Conservation (phyloP, 2,797 vertebrate genomes). For the Catostomus latipinnis region DNA sequence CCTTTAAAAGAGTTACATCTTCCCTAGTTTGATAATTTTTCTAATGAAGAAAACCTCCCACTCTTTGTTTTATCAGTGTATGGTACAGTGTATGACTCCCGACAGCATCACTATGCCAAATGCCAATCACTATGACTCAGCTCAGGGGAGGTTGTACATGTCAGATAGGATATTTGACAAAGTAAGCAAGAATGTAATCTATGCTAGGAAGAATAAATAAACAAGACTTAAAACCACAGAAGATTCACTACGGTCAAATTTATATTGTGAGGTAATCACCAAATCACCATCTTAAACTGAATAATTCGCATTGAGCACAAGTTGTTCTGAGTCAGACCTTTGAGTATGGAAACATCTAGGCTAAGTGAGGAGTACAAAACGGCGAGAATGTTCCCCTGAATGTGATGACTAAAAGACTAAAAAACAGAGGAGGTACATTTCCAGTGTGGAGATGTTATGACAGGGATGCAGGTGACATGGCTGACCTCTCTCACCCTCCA, state of each 20-base stretch:
- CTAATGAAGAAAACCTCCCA: background rate
- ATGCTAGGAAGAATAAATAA: background rate
- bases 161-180: background rate
- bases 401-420: background rate
- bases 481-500: too few relatives aligned
- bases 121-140: slow-evolving; percentile 28
- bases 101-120: slow-evolving; percentile 21
- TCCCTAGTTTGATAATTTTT: background rate
- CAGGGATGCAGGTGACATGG: too few relatives aligned
- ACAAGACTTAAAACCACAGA: background rate
- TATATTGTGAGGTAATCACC: background rate
- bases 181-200: background rate
- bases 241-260: background rate
- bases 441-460: background rate
- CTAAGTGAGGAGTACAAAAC: slow-evolving; percentile 32
- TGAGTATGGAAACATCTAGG: slow-evolving; percentile 25
- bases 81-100: background rate
- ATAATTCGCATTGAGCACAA: background rate
- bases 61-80: slow-evolving; percentile 17
- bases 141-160: background rate
- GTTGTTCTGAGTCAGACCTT: background rate
- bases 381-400: slow-evolving; percentile 28
- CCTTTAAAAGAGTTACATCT: slow-evolving; percentile 13
- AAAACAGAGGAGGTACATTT: slow-evolving; percentile 23
- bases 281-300: background rate